phyloP scores from a whole-genome alignment of 1,140 invertebrate genomes.

The Eumaeus atala region DNA sequence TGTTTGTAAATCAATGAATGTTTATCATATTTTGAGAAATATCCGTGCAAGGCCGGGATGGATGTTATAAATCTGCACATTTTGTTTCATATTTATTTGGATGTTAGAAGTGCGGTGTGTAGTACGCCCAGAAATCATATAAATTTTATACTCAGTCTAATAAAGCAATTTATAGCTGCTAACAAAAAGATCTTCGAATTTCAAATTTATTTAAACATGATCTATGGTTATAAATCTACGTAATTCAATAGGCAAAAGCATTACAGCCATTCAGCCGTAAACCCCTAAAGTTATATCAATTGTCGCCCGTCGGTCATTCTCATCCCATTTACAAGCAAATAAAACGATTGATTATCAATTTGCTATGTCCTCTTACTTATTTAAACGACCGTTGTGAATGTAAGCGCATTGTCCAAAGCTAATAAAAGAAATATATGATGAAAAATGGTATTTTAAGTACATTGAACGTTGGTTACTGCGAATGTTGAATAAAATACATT shows the following conservation, averaged over 20 bases:
- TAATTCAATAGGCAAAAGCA: constrained; percentile 17
- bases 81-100: too few species aligned
- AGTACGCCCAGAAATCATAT: too few species aligned
- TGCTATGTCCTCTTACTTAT: constrained; percentile 33
- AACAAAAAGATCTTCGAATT: too few species aligned
- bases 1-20: too few species aligned
- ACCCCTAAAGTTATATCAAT: constrained; percentile 31
- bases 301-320: constrained; percentile 33
- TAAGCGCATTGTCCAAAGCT: constrained; percentile 13
- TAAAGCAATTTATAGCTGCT: too few species aligned
- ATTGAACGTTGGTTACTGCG: constrained; percentile 14
- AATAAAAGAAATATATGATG: constrained; percentile 14
- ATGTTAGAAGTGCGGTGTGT: too few species aligned
- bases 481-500: not conserved
- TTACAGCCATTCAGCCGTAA: constrained; percentile 19
- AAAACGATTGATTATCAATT: constrained; percentile 39
- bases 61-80: too few species aligned
- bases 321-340: constrained; percentile 43
- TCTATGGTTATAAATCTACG: not conserved
- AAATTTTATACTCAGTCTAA: too few species aligned
- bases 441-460: constrained; percentile 19
- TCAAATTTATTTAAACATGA: too few species aligned
- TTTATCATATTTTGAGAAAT: too few species aligned
- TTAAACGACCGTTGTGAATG: constrained; percentile 17
- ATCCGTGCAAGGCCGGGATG: too few species aligned